These are phyloP conservation scores for Chrysomallon squamiferum DNA, from an alignment of 1,140 invertebrate genomes.

Conservation along the genomic window DNA sequence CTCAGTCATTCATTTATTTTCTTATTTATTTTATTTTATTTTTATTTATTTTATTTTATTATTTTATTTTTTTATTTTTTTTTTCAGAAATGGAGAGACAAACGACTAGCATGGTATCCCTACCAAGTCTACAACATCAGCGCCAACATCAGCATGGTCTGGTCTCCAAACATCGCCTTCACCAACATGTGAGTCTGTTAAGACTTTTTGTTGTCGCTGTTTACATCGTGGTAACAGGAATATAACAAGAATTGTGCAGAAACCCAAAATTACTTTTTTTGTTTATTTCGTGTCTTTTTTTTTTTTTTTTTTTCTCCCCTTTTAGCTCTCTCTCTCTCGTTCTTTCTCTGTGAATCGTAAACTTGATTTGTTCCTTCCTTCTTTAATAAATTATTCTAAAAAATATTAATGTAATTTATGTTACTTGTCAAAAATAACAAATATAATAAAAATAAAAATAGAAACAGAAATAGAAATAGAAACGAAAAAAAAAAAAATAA, in stretches of 20 bases:
- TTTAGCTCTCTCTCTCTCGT: too few species aligned
- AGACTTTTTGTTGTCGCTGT: not conserved
- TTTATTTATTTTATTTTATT: too few species aligned
- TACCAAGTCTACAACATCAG: conserved; percentile 20
- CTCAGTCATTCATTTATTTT: too few species aligned
- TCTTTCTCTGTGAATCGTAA: not conserved
- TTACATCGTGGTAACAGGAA: not conserved
- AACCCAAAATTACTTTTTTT: not conserved
- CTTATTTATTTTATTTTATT: too few species aligned
- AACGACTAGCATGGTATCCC: conserved; percentile 25
- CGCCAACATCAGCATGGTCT: conserved; percentile 13
- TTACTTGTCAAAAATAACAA: too few species aligned
- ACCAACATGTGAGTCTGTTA: conserved; percentile 16
- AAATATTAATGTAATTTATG: too few species aligned
- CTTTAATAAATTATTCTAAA: too few species aligned
- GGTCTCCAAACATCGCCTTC: conserved; percentile 23
- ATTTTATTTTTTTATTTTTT: not conserved
- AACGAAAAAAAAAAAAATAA: too few species aligned
- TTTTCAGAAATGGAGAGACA: conserved; percentile 19
- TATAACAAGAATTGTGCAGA: not conserved
- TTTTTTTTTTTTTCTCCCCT: too few species aligned
- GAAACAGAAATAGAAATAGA: too few species aligned
- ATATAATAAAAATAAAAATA: too few species aligned
- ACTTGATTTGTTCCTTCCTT: not conserved
- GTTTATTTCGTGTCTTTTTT: too few species aligned